phyloP scores from a whole-genome alignment of 2,797 vertebrate genomes.

The Anabacerthia variegaticeps region DNA sequence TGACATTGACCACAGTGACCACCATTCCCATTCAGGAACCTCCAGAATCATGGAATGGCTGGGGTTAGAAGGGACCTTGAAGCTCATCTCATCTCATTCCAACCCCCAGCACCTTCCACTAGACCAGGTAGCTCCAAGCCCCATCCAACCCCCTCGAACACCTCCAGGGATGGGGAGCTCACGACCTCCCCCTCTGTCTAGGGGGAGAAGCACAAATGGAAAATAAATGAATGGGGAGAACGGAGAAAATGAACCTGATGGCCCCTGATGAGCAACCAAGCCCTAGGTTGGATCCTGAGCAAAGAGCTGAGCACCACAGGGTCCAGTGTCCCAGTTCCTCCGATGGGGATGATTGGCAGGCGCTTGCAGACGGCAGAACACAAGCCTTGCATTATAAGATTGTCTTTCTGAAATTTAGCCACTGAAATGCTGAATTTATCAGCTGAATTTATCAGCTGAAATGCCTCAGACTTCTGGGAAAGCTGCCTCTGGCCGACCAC shows the following conservation, averaged over 20 bases:
- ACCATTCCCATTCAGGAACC: not conserved
- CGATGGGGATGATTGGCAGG: not conserved
- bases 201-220: not conserved
- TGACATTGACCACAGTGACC: not conserved
- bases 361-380: not conserved
- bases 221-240: not conserved
- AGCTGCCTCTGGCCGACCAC: constrained; percentile 22
- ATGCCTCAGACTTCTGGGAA: constrained; percentile 30
- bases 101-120: fast-evolving
- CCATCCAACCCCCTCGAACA: fast-evolving
- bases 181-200: fast-evolving
- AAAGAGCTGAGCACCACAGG: fast-evolving
- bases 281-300: not conserved
- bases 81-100: not conserved
- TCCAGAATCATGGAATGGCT: not conserved
- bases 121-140: not conserved
- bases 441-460: constrained; percentile 40
- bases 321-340: not conserved
- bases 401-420: not conserved
- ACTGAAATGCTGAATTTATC: not conserved
- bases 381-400: not conserved
- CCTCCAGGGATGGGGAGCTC: not conserved
- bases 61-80: not conserved
- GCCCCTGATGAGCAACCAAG: not conserved
- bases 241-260: fast-evolving